Conservation (phyloP, 2,113 vertebrate genomes). For the Ciconia stormi region DNA sequence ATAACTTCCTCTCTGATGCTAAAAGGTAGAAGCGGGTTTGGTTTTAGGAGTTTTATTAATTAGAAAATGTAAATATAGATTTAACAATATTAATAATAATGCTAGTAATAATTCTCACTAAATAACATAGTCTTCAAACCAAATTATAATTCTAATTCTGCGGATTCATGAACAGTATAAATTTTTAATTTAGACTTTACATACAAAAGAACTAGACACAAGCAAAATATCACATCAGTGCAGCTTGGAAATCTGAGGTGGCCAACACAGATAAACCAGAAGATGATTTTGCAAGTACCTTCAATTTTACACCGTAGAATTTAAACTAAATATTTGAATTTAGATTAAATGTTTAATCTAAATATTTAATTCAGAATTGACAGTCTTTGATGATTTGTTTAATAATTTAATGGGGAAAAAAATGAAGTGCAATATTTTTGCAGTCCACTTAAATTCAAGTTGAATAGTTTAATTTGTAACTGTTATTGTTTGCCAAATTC, state of each 20-base stretch:
- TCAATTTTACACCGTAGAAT: neutral
- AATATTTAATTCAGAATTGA: conserved; percentile 36
- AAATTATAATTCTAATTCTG: neutral
- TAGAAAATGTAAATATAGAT: neutral
- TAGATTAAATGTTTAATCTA: conserved; percentile 18
- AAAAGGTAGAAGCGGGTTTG: neutral
- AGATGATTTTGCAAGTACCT: neutral
- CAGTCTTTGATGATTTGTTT: neutral
- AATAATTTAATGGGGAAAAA: neutral
- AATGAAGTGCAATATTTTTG: conserved; percentile 2
- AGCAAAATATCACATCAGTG: neutral
- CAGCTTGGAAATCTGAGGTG: neutral
- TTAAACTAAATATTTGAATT: conserved; percentile 22
- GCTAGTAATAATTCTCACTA: neutral
- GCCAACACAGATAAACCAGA: neutral
- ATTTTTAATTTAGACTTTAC: neutral
- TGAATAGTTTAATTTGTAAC: neutral
- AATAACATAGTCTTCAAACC: neutral
- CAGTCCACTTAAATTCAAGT: neutral
- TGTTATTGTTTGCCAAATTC: neutral
- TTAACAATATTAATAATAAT: neutral
- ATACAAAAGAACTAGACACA: neutral
- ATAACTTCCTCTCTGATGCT: neutral
- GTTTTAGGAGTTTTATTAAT: neutral
- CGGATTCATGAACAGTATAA: neutral